Conservation (phyloP, 2,797 vertebrate genomes). For the Staurois parvus region DNA sequence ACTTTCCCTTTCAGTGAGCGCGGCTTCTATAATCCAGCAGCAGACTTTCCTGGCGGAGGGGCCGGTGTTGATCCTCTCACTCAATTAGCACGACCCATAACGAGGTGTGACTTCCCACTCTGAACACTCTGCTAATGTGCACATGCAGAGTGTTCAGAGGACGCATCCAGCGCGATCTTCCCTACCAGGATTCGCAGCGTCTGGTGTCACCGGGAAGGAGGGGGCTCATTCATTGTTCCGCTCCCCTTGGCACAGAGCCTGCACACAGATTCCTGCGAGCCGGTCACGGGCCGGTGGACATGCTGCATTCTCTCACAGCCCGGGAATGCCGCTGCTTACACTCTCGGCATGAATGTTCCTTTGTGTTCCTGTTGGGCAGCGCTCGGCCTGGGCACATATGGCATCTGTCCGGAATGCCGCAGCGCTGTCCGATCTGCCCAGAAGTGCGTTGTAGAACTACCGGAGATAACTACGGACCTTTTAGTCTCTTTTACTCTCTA, state of each 20-base stretch:
- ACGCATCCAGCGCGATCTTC: background rate
- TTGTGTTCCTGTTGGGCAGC: conserved; percentile 25
- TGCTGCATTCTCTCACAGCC: conserved; percentile 13
- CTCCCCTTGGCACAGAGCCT: background rate
- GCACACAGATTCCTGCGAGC: conserved; percentile 10
- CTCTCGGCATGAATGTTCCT: conserved; percentile 27
- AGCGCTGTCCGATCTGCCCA: no score
- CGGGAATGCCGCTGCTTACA: conserved; percentile 37
- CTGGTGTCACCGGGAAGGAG: no score
- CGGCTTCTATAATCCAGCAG: no score
- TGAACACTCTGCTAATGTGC: no score
- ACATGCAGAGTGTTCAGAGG: no score
- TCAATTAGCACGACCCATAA: background rate
- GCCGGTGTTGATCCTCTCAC: background rate
- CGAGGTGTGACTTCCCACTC: background rate
- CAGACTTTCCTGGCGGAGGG: background rate
- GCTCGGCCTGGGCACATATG: conserved; percentile 13
- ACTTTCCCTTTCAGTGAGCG: no score
- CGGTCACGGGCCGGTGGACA: conserved; percentile 13
- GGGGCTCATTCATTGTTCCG: background rate
- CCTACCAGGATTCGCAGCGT: background rate
- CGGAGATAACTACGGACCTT: no score
- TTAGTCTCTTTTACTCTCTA: no score
- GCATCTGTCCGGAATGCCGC: no score
- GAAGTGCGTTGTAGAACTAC: no score